Evolutionary conservation across 2,888 invertebrate species (phyloP).

Genomic region (Cerceris ruficornis): DNA sequence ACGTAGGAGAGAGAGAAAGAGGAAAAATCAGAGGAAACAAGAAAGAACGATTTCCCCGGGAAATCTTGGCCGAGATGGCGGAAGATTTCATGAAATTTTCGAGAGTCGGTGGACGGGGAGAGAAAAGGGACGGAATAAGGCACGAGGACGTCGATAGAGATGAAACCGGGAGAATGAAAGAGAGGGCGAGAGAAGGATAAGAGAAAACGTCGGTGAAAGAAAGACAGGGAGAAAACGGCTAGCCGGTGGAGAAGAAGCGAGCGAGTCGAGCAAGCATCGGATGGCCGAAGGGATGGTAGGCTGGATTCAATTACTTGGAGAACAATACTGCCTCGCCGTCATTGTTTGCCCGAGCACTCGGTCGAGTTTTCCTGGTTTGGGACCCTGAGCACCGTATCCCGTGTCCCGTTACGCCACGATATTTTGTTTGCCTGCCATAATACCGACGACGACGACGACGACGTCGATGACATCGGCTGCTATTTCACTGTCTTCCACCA

Average conservation of each 20-base stretch:
- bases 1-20: neutral
- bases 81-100: slow-evolving; percentile 61
- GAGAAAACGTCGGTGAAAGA: slow-evolving; percentile 34
- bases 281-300: slow-evolving; percentile 68
- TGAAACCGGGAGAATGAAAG: slow-evolving; percentile 38
- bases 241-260: slow-evolving; percentile 51
- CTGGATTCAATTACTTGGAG: slow-evolving; percentile 81
- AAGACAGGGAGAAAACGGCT: slow-evolving; percentile 28
- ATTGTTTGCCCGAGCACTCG: slow-evolving; percentile 79
- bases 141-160: slow-evolving; percentile 39
- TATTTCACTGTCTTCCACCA: slow-evolving; percentile 24
- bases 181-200: slow-evolving; percentile 30
- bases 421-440: slow-evolving; percentile 78
- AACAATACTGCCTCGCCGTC: slow-evolving; percentile 79
- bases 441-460: slow-evolving; percentile 52
- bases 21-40: neutral
- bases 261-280: slow-evolving; percentile 64
- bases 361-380: slow-evolving; percentile 77
- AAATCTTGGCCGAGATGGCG: slow-evolving; percentile 41
- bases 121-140: slow-evolving; percentile 19
- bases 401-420: slow-evolving; percentile 74
- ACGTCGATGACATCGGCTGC: slow-evolving; percentile 33
- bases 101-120: slow-evolving; percentile 20
- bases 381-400: slow-evolving; percentile 62
- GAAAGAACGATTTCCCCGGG: slow-evolving; percentile 17